phyloP scores from a whole-genome alignment of 1,140 invertebrate genomes.

The Pomacea maculata region DNA sequence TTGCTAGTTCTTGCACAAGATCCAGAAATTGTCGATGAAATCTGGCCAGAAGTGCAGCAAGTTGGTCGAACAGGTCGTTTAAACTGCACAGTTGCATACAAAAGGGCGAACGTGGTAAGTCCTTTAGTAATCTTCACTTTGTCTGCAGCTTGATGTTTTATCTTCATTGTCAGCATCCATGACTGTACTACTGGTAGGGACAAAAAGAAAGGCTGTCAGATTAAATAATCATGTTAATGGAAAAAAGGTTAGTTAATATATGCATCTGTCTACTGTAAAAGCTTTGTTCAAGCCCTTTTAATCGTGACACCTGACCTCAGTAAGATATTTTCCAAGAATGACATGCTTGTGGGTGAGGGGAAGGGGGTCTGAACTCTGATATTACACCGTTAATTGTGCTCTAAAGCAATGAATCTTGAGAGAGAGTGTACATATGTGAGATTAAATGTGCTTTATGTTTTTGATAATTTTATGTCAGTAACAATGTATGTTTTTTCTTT shows the following conservation, averaged over 20 bases:
- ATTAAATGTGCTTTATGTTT: background rate
- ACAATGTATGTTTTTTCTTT: background rate
- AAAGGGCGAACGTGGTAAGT: slow-evolving; percentile 31
- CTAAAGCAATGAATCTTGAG: background rate
- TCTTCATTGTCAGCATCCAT: background rate
- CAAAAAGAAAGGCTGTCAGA: background rate
- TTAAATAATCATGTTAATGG: too few species aligned
- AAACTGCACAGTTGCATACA: slow-evolving; percentile 53
- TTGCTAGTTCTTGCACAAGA: slow-evolving; percentile 43
- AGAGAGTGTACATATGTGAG: background rate
- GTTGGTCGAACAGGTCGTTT: slow-evolving; percentile 48
- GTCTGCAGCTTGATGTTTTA: background rate
- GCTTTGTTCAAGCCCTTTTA: too few species aligned
- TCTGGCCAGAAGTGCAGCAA: slow-evolving; percentile 56
- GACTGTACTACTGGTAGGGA: background rate
- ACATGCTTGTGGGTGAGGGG: too few species aligned
- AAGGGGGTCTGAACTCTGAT: too few species aligned
- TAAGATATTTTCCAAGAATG: too few species aligned
- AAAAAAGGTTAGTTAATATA: too few species aligned
- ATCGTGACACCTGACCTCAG: too few species aligned
- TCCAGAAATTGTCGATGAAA: slow-evolving; percentile 54
- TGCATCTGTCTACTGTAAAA: too few species aligned
- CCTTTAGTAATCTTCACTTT: background rate
- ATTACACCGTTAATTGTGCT: too few species aligned
- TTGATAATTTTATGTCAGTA: slow-evolving; percentile 9